Evolutionary conservation across 92 coral and sea anemone genomes (phyloP), one percentile per base, ranked within the genome.

Genomic region (Umimayanthus chanpuru): DNA sequence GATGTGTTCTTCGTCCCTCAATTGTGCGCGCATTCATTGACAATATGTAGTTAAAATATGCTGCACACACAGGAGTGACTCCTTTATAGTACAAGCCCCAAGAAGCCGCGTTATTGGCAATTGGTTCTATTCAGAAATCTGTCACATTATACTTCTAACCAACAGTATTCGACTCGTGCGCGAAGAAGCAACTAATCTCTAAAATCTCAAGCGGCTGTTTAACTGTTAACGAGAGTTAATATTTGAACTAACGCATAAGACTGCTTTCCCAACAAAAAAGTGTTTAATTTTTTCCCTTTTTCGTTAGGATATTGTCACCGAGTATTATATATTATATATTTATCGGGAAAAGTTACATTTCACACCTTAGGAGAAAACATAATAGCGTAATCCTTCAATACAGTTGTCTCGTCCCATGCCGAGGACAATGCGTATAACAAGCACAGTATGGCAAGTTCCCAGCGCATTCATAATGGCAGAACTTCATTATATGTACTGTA

Each of bases 281-380:
- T 30, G 12, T 25, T 15, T 28, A 8, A 5, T 1, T n/a, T 23
- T 56, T 80, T 56, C 58, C 16, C 70, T 6, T 58, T 80, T 55
- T 23, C 68, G 21, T 29, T 16, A 9, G 39, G 49, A 50, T 30
- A 20, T 83, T 43, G 77, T 83, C 71, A 83, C 50, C 78, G 66
- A 74, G 58, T 55, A 71, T 83, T 83, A 83, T 67, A 41, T 21
- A 20, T 61, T 71, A 47, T 44, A 81, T 81, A 81, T 70, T 68
- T 68, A 70, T 55, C 71, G 65, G 87, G 5, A 83, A 83, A 83
- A 72, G 87, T 83, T 83, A 83, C 87, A 83, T 41, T 83, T 83
- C 87, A 43, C 79, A 83, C 87, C 64, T 83, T 39, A 47, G 43
- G 67, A 83, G 76, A 83, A 71, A 82, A 83, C 4, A 83, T 70